Evolutionary conservation across 2,113 vertebrate genomes (phyloP).

Genomic region (Mus pahari): DNA sequence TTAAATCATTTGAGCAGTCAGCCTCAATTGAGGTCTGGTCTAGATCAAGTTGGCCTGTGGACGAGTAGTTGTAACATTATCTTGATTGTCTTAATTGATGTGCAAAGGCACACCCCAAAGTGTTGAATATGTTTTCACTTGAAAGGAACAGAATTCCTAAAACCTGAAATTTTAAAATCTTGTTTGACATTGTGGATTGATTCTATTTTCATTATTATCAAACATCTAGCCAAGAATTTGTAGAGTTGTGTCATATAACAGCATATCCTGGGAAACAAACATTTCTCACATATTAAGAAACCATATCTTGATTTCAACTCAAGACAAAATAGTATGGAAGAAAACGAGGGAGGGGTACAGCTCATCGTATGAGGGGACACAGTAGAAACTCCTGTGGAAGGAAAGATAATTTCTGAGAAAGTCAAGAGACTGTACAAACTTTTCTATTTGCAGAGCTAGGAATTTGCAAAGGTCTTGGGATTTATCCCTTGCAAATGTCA

Average conservation of each 20-base stretch:
- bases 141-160: not conserved
- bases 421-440: conserved; percentile 72
- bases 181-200: not conserved
- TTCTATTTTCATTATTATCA: not conserved
- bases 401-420: conserved; percentile 75
- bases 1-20: not conserved
- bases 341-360: not conserved
- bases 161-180: not conserved
- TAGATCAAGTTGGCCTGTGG: not conserved
- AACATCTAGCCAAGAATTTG: not conserved
- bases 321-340: not conserved
- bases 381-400: conserved; percentile 49
- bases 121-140: not conserved
- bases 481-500: conserved; percentile 81
- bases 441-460: conserved; percentile 76
- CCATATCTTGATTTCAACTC: not conserved
- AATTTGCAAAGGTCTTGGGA: conserved; percentile 81
- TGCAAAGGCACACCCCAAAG: not conserved
- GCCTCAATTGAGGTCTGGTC: not conserved
- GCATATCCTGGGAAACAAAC: not conserved
- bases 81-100: not conserved
- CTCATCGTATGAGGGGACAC: conserved; percentile 7
- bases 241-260: not conserved
- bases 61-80: not conserved
- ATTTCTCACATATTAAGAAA: not conserved